Conservation (phyloP, 2,113 vertebrate species). For the Calcarius ornatus region DNA sequence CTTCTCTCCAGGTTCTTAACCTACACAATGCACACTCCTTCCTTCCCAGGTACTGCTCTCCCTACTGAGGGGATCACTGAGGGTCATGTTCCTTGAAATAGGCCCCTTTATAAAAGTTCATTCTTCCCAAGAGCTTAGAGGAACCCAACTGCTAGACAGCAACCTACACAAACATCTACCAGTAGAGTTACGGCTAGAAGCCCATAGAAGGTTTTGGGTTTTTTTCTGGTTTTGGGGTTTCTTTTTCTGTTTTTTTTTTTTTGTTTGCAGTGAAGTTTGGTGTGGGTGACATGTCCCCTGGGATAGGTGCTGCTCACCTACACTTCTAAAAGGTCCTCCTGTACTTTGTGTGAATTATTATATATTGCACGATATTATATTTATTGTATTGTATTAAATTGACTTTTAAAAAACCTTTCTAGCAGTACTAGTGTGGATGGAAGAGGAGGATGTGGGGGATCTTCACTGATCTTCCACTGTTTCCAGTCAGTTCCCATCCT, state of each 20-base stretch:
- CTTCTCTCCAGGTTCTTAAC: too few relatives aligned
- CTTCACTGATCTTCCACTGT: background rate
- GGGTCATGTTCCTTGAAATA: background rate
- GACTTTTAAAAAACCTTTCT: background rate
- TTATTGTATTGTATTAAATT: background rate
- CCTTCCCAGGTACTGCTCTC: background rate
- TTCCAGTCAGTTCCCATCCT: background rate
- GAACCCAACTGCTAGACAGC: background rate
- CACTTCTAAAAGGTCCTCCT: background rate
- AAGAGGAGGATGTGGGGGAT: background rate
- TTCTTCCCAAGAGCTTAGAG: background rate
- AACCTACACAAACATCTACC: background rate
- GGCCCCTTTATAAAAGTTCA: background rate
- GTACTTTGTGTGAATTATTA: background rate
- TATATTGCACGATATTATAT: background rate
- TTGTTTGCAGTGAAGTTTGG: background rate
- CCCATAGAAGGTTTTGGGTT: accelerated
- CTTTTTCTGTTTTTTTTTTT: too few relatives aligned
- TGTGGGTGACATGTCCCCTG: too few relatives aligned
- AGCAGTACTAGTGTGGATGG: background rate
- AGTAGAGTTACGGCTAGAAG: background rate
- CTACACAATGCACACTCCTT: accelerated
- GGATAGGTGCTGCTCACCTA: background rate
- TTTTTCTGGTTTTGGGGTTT: background rate
- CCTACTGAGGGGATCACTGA: accelerated